Evolutionary conservation across 2,113 vertebrate species (phyloP), one percentile per base, ranked within the genome.

Genomic region (Danionella cerebrum): DNA sequence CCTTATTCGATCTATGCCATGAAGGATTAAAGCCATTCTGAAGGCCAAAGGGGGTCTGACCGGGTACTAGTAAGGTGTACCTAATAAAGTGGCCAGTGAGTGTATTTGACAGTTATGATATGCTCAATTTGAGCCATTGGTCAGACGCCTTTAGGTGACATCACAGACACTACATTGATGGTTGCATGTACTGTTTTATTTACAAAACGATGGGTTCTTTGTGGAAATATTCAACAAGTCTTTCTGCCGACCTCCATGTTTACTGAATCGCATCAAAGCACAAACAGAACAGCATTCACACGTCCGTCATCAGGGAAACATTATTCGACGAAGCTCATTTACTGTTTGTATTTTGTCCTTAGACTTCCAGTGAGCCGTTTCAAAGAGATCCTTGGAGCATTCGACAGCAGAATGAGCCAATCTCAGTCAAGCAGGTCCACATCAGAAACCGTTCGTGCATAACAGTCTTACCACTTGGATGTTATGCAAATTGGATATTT

Each of bases 321-420:
- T 1, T 44, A 24, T 25, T 31, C 31, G 24, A 31, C 54, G 25
- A 36, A 63, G 18, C 59, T 33, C 25, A 22, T 63, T 63, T 31
- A 11, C 42, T 1, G 6, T 44, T 21, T 57, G 25, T n/a, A 51
- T 36, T 55, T 39, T 64, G 45, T 16, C 10, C 22, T 53, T 57
- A 33, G 21, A 44, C 35, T 42, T 41, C 13, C 42, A 47, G 12
- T n/a, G 35, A 70, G 44, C 39, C 14, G n/a, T 70, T 55, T 70
- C 18, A 60, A 70, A 60, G 29, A 62, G 38, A 41, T 18, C 38
- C 29, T 33, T 67, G 31, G 59, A 38, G 63, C 24, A 31, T 71
- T 48, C 72, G 78, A 83, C 82, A 75, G 51, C 60, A 39, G 54
- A 75, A 47, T 74, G 79, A 81, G 71, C 77, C 57, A 48, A 59